phyloP scores from a whole-genome alignment of 2,113 vertebrate species.

The Psophia crepitans region DNA sequence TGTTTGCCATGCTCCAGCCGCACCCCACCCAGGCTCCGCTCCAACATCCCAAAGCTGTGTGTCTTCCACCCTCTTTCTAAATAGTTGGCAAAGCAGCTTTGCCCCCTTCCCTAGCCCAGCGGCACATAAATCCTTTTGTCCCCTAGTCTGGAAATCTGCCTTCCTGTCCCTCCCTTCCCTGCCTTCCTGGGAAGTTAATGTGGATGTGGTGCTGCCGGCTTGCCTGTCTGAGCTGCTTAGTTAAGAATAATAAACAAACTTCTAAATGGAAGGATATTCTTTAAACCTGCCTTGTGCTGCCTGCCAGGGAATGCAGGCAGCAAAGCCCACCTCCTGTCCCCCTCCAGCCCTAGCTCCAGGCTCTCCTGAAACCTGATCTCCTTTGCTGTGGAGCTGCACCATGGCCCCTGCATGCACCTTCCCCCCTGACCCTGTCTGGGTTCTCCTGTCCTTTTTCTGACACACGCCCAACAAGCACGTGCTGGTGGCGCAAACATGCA shows the following conservation, averaged over 20 bases:
- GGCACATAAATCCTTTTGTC: conserved; percentile 20
- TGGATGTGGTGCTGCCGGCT: conserved; percentile 46
- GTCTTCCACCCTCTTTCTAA: neutral
- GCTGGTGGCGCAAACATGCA: neutral
- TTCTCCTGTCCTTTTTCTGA: conserved; percentile 51
- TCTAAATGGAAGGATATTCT: conserved; percentile 77
- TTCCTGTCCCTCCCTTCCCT: conserved; percentile 55
- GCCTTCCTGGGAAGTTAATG: conserved; percentile 28
- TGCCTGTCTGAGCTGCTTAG: conserved; percentile 73
- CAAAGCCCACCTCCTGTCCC: conserved; percentile 66
- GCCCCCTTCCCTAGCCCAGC: neutral
- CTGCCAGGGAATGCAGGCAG: conserved; percentile 76
- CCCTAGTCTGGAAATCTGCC: conserved; percentile 40
- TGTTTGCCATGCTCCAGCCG: neutral
- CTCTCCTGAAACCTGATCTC: conserved; percentile 69
- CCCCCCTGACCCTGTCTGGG: conserved; percentile 77
- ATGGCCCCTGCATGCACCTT: conserved; percentile 77
- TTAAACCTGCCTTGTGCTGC: conserved; percentile 73
- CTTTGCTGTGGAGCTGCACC: conserved; percentile 40
- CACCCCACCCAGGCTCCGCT: neutral
- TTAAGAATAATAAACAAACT: conserved; percentile 82
- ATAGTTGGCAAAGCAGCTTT: neutral
- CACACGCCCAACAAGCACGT: neutral
- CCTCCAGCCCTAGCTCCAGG: conserved; percentile 64
- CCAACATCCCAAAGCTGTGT: neutral